Base-by-base conservation (phyloP, 2,113 vertebrate genomes). In the Mystacornis crossleyi region DNA sequence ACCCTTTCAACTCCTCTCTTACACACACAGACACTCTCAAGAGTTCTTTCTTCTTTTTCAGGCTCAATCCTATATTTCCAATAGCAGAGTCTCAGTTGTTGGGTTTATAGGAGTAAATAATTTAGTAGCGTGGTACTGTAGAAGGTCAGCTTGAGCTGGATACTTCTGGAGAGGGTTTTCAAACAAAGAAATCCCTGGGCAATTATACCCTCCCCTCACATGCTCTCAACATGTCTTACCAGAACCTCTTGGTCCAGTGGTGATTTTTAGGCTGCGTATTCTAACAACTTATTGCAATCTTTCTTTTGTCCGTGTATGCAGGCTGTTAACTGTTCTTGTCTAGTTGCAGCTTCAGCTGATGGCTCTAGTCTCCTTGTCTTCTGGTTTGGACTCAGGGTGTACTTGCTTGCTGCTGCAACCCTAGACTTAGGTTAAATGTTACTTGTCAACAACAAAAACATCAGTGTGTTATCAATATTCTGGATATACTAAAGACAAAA, bases 41-140 rank as follows among this genome's bases (percentile, higher is more conserved):
- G 10, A 45, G 9, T 6, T 64, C 34, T 45, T 47, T 19, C 13
- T 42, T 31, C 20, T 48, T 55, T 60, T 33, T 53, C 29, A 40
- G 48, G 24, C 3, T 54, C 34, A 29, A 3, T 34, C 6, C 17
- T 31, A 8, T 24, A 11, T 40, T 71, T 64, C 20, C 20, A 17
- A 34, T 14, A 21, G 14, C 19, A 48, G 31, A 25, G 8, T n/a
- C 24, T 18, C 57, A 34, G 7, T 34, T 0, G 0, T 2, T 19
- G 6, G 12, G 25, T 48, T 34, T 21, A 34, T 34, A 42, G 48
- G 48, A 48, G 9, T 34, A 34, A 70, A 31, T 50, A 25, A 40
- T 48, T 54, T n/a, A 48, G 21, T 48, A 55, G 6, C 12, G 24
- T 34, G 11, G 20, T 71, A 31, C 17, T 42, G 17, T 12, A 36